Evolutionary conservation across 2,888 invertebrate species (phyloP), one percentile per base, ranked within the genome.

Genomic region (Amitus sp.): DNA sequence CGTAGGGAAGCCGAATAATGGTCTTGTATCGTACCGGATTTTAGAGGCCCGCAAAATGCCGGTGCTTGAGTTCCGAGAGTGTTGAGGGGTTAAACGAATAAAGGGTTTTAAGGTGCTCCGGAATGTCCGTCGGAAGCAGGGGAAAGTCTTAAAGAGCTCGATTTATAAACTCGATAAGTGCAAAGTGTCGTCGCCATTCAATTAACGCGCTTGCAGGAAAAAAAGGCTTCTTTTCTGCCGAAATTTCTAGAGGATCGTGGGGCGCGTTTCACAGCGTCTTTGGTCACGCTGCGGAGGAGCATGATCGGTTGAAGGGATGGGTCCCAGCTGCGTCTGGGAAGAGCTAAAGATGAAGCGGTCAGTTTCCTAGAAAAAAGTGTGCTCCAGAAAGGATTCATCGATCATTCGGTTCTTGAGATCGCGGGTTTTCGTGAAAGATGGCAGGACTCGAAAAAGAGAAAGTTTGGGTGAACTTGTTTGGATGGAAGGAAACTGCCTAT

Each of bases 401-500:
- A n/a, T n/a, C n/a, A n/a, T n/a, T n/a, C n/a, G n/a, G n/a, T n/a
- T n/a, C n/a, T n/a, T n/a, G n/a, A n/a, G n/a, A n/a, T n/a, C n/a
- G n/a, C n/a, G n/a, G n/a, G n/a, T n/a, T n/a, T n/a, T n/a, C n/a
- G n/a, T n/a, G n/a, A n/a, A n/a, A n/a, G n/a, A n/a, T n/a, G n/a
- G n/a, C n/a, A n/a, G n/a, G n/a, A n/a, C n/a, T n/a, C n/a, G n/a
- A n/a, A n/a, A n/a, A 30, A 61, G 40, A 47, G 43, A 47, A 63
- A 63, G 53, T 69, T 68, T 68, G 67, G 68, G 72, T 74, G 74
- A n/a, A n/a, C n/a, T n/a, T n/a, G n/a, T 23, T 70, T 67, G 71
- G 71, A 72, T 74, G 74, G 73, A 70, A 75, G 72, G 70, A 77
- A 75, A 79, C 77, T 75, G 80, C 78, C 77, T 80, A 81, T 82